Evolutionary conservation across 2,797 vertebrate genomes (phyloP).

Genomic region (Crenichthys baileyi): DNA sequence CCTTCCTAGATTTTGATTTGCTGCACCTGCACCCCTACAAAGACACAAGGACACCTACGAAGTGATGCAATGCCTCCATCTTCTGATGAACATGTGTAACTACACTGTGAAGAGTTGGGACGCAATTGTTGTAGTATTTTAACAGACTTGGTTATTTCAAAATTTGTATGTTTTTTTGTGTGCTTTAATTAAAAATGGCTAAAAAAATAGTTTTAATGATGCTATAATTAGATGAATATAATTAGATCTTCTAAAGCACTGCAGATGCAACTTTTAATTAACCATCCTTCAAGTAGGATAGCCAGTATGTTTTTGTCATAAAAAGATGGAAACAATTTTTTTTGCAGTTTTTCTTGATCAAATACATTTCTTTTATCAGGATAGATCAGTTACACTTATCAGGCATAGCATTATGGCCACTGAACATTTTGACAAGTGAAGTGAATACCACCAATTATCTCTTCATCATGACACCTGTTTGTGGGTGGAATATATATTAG

Average conservation of each 20-base stretch:
- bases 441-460: background rate
- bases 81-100: conserved; percentile 47
- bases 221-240: no score
- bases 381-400: background rate
- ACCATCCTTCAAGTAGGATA: background rate
- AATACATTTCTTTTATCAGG: background rate
- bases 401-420: background rate
- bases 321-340: background rate
- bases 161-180: background rate
- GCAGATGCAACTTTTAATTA: background rate
- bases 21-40: conserved; percentile 42
- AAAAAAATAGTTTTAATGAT: no score
- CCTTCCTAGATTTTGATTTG: conserved; percentile 40
- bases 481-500: no score
- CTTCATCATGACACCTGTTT: no score
- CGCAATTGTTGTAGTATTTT: background rate
- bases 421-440: no score
- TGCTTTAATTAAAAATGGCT: background rate
- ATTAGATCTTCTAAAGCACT: no score
- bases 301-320: background rate
- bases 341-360: background rate
- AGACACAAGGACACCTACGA: background rate
- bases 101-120: conserved; percentile 18
- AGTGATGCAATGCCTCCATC: conserved; percentile 51
- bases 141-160: background rate